Evolutionary conservation across 2,888 invertebrate species (phyloP), one percentile per base, ranked within the genome.

Genomic region (Pyralis farinalis): DNA sequence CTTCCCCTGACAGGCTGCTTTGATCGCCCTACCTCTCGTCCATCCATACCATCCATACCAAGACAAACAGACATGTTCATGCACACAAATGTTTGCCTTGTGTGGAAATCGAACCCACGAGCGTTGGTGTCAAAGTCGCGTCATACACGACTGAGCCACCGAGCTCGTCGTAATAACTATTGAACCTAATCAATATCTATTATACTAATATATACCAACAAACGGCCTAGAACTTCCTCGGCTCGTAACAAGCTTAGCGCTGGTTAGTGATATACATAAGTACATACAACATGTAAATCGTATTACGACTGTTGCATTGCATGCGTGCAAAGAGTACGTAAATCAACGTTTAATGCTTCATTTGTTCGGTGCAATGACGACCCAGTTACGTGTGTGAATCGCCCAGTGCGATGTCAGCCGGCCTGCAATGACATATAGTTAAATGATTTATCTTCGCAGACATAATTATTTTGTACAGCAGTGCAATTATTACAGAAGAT

Each of bases 341-440:
- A 67, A 67, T 70, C 62, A 64, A 54, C 48, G 55, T 55, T 62
- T 55, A 51, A 57, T 50, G 57, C 63, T 55, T 62, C 52, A 58
- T 44, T 58, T 51, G 53, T 46, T 55, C 53, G 49, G 48, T 52
- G 50, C 53, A 62, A 54, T 55, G 49, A 55, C 51, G 57, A 50
- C 59, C 54, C 47, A 47, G 46, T 52, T 49, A 46, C 41, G 44
- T 43, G 10, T 8, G n/a, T n/a, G n/a, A n/a, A n/a, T n/a, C n/a
- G n/a, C n/a, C n/a, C n/a, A n/a, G n/a, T n/a, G 12, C 27, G 9
- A n/a, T 39, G 30, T 29, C 20, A 36, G 20, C 12, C 12, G 21
- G 22, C 11, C 32, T 20, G 40, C 31, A 41, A 44, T 35, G 21
- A 36, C n/a, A n/a, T n/a, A 33, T 35, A 33, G 46, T 38, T 25